Evolutionary conservation across 2,797 vertebrate species (phyloP), one percentile per base, ranked within the genome.

Genomic region (Pitangus sulphuratus): DNA sequence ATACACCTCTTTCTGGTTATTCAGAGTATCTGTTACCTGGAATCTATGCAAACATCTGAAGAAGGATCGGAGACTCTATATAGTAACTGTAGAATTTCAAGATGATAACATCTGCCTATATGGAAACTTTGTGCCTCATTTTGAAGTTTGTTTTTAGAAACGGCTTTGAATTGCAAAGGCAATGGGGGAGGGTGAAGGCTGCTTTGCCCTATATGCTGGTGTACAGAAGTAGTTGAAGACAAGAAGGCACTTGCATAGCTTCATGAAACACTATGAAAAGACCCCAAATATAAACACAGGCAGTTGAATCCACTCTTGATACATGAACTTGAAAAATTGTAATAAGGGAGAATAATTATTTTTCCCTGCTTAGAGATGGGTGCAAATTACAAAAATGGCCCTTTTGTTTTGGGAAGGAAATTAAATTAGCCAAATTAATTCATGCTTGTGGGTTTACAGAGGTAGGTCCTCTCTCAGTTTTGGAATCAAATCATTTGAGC

Each of bases 1-100:
- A 94, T 96, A 95, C 94, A 82, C 85, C 62, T 84, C 94, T 91
- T 94, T 75, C 93, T 94, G 89, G 86, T 95, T 95, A 95, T 82
- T 87, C 96, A 93, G 91, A 57, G 96, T 97, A 92, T 91, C 96
- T 72, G 91, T 95, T 95, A 96, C 94, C 91, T 82, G 83, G 47
- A 58, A 97, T 95, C 96, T 96, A 91, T 94, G 94, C 94, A 95
- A 95, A 76, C 94, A 96, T 95, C 96, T 91, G 83, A 96, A 76
- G 93, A 79, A 94, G 87, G 70, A 96, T 87, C 96, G 91, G 95
- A 95, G 95, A 96, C 93, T 11, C 93, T 97, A 58, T 86, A 90
- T 88, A 95, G 96, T 95, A 95, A 95, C 91, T 42, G 94, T 97
- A 97, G 96, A 97, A 91, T 97, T 96, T 93, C 91, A 78, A 81